phyloP scores from a whole-genome alignment of 2,797 vertebrate genomes.

The Parambassis ranga region DNA sequence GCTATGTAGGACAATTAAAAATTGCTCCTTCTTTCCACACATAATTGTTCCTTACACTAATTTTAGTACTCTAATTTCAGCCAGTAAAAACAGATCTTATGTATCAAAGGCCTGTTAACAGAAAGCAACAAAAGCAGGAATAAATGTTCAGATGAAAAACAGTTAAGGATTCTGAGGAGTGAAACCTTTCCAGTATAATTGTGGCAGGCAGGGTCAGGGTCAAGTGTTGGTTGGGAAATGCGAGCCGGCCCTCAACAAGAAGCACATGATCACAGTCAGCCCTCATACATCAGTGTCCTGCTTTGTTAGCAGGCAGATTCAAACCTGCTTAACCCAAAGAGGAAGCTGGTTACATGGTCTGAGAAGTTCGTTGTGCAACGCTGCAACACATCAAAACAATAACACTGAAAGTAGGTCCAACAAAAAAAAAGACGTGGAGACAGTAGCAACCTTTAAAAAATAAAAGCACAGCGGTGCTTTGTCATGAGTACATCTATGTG shows the following conservation, averaged over 20 bases:
- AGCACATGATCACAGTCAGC: constrained; percentile 50
- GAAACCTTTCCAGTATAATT: constrained; percentile 59
- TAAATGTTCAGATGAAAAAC: constrained; percentile 2
- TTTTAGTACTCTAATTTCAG: no score
- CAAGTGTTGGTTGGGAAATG: constrained; percentile 54
- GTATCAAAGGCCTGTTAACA: no score
- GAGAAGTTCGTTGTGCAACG: neutral
- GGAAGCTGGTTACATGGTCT: neutral
- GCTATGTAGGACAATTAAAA: no score
- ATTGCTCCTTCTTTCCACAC: no score
- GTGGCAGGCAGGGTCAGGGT: constrained; percentile 53
- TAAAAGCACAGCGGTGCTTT: constrained; percentile 42
- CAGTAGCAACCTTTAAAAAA: constrained; percentile 49
- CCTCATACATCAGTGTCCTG: constrained; percentile 29
- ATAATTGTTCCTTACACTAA: no score
- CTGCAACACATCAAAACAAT: constrained; percentile 6
- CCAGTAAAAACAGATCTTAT: no score
- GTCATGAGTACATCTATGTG: constrained; percentile 48
- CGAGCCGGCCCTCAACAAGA: constrained; percentile 40
- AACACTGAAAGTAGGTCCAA: constrained; percentile 10
- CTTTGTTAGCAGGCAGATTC: constrained; percentile 28
- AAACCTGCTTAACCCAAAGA: constrained; percentile 27
- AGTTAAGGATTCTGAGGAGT: neutral
- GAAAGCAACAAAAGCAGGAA: no score
- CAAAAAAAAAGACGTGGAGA: constrained; percentile 10